Evolutionary conservation across 1,140 invertebrate genomes (phyloP).

Genomic region (Bombus fervidus): DNA sequence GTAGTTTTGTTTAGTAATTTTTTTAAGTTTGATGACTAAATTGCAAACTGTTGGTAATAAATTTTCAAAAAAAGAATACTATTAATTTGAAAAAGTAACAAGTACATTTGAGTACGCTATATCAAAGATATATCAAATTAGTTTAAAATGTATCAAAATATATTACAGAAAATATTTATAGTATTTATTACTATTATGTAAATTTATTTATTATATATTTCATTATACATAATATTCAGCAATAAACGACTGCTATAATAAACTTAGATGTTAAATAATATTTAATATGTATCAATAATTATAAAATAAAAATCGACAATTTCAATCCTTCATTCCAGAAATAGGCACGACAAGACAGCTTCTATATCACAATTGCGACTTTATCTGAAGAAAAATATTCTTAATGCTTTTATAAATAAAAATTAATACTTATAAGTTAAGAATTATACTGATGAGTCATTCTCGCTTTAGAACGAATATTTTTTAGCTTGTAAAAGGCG

Average conservation of each 20-base stretch:
- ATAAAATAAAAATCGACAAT: not conserved
- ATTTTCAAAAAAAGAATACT: not conserved
- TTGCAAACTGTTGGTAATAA: not conserved
- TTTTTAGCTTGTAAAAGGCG: not conserved
- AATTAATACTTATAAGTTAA: not conserved
- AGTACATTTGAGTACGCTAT: not conserved
- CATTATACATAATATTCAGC: not conserved
- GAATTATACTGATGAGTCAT: not conserved
- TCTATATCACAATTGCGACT: too few species aligned
- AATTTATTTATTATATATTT: constrained; percentile 21
- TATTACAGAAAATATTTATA: not conserved
- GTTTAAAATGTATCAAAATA: not conserved
- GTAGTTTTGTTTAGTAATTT: constrained; percentile 27
- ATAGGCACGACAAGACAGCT: not conserved
- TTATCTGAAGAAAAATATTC: not conserved
- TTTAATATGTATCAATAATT: not conserved
- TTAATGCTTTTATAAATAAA: not conserved
- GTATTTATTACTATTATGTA: constrained; percentile 17
- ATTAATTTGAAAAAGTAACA: not conserved
- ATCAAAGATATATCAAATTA: not conserved
- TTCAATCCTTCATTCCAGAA: not conserved
- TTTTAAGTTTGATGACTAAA: not conserved
- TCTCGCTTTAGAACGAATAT: not conserved
- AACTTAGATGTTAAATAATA: not conserved
- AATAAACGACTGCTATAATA: not conserved